Conservation (phyloP, 2,797 vertebrate species). For the Melopsittacus undulatus region DNA sequence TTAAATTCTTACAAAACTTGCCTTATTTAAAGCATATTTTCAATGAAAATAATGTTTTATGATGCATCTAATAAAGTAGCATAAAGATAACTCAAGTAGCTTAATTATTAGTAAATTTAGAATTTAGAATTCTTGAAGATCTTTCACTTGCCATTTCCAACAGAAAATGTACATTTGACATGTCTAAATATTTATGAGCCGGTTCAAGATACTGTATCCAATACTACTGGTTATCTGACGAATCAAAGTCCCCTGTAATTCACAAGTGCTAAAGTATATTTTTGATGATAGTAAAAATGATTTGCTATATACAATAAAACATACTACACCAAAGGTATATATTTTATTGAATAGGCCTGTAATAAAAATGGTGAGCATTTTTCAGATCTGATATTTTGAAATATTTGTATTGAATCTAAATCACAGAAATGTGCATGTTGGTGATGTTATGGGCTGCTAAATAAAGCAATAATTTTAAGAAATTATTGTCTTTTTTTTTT, state of each 20-base stretch:
- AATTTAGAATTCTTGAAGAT: conserved; percentile 12
- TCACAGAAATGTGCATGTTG: conserved; percentile 45
- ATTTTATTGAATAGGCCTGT: conserved; percentile 63
- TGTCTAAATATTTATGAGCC: background rate
- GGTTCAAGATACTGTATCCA: conserved; percentile 2
- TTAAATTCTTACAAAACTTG: conserved; percentile 51
- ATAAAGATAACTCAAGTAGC: conserved; percentile 26
- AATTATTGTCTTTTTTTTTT: conserved; percentile 40
- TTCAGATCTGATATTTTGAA: conserved; percentile 67
- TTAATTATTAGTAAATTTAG: conserved; percentile 1
- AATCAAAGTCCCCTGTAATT: conserved; percentile 45
- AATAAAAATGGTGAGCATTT: conserved; percentile 50
- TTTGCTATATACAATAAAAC: conserved; percentile 68
- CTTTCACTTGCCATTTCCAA: conserved; percentile 31
- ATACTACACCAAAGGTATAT: conserved; percentile 64
- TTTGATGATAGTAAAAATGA: conserved; percentile 56
- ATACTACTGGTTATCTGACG: conserved; percentile 24
- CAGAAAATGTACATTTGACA: background rate
- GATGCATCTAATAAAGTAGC: conserved; percentile 44
- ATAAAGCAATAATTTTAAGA: conserved; percentile 73
- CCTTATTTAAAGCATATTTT: conserved; percentile 71
- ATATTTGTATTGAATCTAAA: conserved; percentile 57
- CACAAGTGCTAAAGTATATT: conserved; percentile 66
- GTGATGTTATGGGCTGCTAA: conserved; percentile 59
- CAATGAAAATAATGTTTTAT: conserved; percentile 61